Conservation (phyloP, 2,888 invertebrate genomes). For the Rotaria macrura region DNA sequence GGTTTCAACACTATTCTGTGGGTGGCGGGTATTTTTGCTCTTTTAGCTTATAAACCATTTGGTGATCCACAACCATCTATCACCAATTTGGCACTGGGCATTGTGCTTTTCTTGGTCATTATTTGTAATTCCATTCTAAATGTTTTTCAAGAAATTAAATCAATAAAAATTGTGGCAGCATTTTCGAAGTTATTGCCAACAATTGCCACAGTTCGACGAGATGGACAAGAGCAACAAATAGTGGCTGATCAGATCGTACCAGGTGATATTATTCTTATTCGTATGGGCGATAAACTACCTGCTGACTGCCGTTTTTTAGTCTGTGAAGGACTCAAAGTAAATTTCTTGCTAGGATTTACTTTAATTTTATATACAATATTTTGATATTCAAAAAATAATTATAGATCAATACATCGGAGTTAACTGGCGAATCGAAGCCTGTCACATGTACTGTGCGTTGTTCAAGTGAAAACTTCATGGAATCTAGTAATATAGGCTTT, state of each 20-base stretch:
- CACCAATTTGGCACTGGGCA: slow-evolving; percentile 19
- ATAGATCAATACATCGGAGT: background rate
- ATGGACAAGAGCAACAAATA: slow-evolving; percentile 18
- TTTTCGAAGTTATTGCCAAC: slow-evolving; percentile 20
- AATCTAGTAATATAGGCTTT: slow-evolving; percentile 24
- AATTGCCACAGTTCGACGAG: slow-evolving; percentile 15
- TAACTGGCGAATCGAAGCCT: slow-evolving; percentile 17
- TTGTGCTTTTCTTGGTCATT: slow-evolving; percentile 10
- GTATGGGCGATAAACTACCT: background rate
- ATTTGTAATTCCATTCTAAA: slow-evolving; percentile 22
- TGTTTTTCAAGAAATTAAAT: slow-evolving; percentile 28
- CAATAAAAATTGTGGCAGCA: slow-evolving; percentile 20
- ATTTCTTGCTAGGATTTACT: no score
- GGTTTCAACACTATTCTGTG: background rate
- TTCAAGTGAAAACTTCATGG: slow-evolving; percentile 11
- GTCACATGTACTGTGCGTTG: slow-evolving; percentile 9
- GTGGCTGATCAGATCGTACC: background rate
- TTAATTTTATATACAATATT: no score
- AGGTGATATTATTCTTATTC: background rate
- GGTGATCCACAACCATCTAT: background rate
- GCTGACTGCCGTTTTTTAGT: slow-evolving; percentile 60
- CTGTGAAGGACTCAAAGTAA: background rate
- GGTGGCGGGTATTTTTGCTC: background rate
- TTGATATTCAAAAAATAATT: no score
- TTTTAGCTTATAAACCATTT: background rate